Percentiles rank a stretch among this genome's conserved stretches.
These are phyloP conservation scores for Phalangium opilio DNA, from an alignment of 2,888 invertebrate species.

Conservation along the genomic window DNA sequence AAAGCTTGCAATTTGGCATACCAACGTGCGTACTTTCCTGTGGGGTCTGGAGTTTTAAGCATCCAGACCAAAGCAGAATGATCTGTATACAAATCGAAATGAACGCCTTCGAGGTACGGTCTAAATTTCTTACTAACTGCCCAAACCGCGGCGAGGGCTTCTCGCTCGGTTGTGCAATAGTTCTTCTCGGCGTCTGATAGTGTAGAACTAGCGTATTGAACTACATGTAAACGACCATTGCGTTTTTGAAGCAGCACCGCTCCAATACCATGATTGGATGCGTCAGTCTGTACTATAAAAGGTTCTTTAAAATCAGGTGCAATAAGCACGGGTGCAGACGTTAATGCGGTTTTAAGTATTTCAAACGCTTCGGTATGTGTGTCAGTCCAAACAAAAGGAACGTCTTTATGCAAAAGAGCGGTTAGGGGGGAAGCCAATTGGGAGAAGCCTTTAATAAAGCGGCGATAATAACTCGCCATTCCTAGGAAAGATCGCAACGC, in stretches of 20 bases:
- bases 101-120: conserved; percentile 29
- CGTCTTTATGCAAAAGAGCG: conserved; percentile 5
- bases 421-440: too few species aligned
- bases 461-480: conserved; percentile 2
- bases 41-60: conserved; percentile 28
- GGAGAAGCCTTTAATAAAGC: conserved; percentile 6
- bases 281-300: conserved; percentile 23
- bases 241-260: conserved; percentile 21
- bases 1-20: conserved; percentile 30
- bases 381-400: conserved; percentile 6
- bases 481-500: too few species aligned
- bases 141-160: too few species aligned
- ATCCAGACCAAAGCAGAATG: conserved; percentile 37
- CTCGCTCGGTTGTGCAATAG: too few species aligned
- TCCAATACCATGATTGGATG: conserved; percentile 20
- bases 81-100: conserved; percentile 30
- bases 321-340: conserved; percentile 16
- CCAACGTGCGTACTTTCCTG: conserved; percentile 34
- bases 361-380: conserved; percentile 4
- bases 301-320: conserved; percentile 17
- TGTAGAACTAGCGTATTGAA: too few species aligned
- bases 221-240: too few species aligned
- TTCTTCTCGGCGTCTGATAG: too few species aligned
- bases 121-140: conserved; percentile 30
- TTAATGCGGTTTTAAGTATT: conserved; percentile 6